Percentiles rank a stretch among this genome's conserved stretches.
These are phyloP conservation scores for Drosophila stalkeri DNA, from an alignment of 2,888 invertebrate species.

Conservation along the genomic window DNA sequence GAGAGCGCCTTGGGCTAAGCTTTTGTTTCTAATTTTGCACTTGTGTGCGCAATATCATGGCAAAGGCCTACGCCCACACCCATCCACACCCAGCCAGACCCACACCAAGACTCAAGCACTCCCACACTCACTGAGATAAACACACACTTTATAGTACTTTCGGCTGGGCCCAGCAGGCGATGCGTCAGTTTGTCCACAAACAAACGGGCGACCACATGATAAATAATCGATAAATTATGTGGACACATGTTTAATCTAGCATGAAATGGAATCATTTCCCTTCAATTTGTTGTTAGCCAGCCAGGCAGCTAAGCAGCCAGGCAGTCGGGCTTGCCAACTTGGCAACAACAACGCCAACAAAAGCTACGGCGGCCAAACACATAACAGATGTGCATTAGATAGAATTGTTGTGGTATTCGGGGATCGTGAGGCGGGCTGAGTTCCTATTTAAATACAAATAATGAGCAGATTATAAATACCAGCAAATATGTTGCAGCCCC, in stretches of 20 bases:
- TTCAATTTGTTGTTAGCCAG: conserved; percentile 82
- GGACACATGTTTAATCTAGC: conserved; percentile 84
- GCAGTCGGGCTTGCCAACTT: conserved; percentile 18
- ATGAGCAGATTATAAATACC: conserved; percentile 70
- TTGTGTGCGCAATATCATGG: conserved; percentile 69
- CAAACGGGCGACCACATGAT: conserved; percentile 76
- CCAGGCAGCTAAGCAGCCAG: conserved; percentile 52
- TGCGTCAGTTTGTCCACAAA: conserved; percentile 69
- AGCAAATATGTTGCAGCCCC: conserved; percentile 38
- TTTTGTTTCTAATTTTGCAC: conserved; percentile 80
- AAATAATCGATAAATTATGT: conserved; percentile 85
- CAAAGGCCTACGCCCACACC: conserved; percentile 56
- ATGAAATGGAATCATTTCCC: conserved; percentile 85
- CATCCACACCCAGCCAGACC: neutral
- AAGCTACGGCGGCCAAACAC: conserved; percentile 20
- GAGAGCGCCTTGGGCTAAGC: conserved; percentile 63
- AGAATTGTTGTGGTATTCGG: conserved; percentile 22
- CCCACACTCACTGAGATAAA: conserved; percentile 10
- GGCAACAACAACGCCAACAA: conserved; percentile 31
- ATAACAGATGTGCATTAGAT: conserved; percentile 56
- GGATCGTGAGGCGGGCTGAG: neutral
- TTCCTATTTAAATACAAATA: conserved; percentile 77
- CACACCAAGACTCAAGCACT: conserved; percentile 3
- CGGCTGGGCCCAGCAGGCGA: conserved; percentile 44
- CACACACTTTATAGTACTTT: conserved; percentile 17